Conservation (phyloP, 2,797 vertebrate species). For the Forpus xanthops region DNA sequence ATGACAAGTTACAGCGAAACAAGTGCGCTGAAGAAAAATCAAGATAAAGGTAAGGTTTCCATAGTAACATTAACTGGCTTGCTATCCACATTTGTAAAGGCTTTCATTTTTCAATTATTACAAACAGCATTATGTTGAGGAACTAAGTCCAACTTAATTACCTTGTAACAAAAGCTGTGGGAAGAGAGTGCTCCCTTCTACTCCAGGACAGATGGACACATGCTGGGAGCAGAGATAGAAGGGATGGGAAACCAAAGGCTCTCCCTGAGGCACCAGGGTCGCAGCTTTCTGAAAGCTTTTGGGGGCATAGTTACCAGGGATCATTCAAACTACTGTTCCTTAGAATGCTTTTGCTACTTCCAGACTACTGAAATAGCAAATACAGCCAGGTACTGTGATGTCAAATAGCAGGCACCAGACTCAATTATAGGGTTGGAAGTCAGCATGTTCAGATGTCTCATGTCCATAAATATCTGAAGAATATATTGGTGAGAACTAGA, state of each 20-base stretch:
- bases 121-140: background rate
- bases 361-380: background rate
- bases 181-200: background rate
- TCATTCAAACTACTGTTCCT: fast-evolving
- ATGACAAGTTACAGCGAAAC: background rate
- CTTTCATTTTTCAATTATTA: background rate
- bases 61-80: background rate
- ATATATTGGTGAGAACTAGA: background rate
- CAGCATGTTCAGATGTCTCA: background rate
- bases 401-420: background rate
- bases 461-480: background rate
- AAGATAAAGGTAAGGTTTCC: background rate
- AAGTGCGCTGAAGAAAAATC: background rate
- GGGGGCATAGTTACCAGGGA: background rate
- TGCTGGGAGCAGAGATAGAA: background rate
- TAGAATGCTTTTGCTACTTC: background rate
- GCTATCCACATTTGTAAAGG: background rate
- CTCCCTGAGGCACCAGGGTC: too few relatives aligned
- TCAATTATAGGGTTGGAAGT: background rate
- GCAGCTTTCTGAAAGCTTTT: background rate
- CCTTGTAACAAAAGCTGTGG: background rate
- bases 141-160: background rate
- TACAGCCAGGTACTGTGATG: background rate
- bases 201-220: background rate
- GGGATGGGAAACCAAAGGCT: background rate